Evolutionary conservation across 2,888 invertebrate genomes (phyloP).

Genomic region (Rotaria sp.): DNA sequence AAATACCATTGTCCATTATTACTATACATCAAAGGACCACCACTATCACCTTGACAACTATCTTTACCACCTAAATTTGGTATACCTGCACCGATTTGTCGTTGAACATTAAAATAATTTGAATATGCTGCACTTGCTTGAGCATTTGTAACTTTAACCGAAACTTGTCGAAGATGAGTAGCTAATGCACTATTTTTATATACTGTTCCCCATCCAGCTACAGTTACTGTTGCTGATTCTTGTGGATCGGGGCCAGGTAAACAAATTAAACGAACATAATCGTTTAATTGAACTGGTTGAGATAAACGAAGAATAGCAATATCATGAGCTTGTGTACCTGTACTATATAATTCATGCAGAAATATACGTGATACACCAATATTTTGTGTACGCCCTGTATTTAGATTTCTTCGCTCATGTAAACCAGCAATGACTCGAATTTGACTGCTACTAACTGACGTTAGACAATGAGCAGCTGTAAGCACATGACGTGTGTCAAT

Average conservation of each 20-base stretch:
- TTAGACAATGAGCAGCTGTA: slow-evolving; percentile 25
- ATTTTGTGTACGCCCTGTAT: not conserved
- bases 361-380: not conserved
- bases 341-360: not conserved
- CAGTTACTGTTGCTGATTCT: not conserved
- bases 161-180: not conserved
- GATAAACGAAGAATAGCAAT: slow-evolving; percentile 1
- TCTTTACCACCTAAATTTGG: not conserved
- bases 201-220: not conserved
- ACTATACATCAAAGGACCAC: slow-evolving; percentile 17
- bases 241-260: slow-evolving; percentile 16
- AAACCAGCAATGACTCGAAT: not conserved
- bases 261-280: not conserved
- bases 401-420: not conserved
- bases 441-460: no score
- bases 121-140: not conserved
- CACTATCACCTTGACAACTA: slow-evolving; percentile 31
- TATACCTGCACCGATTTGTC: slow-evolving; percentile 2
- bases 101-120: not conserved
- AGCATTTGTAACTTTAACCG: not conserved
- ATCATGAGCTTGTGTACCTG: not conserved
- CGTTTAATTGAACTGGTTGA: slow-evolving; percentile 12
- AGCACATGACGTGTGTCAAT: not conserved
- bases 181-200: not conserved
- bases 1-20: slow-evolving; percentile 1